These are phyloP conservation scores for Mormoops blainvillei DNA, from an alignment of 2,113 vertebrate species.

Conservation along the genomic window DNA sequence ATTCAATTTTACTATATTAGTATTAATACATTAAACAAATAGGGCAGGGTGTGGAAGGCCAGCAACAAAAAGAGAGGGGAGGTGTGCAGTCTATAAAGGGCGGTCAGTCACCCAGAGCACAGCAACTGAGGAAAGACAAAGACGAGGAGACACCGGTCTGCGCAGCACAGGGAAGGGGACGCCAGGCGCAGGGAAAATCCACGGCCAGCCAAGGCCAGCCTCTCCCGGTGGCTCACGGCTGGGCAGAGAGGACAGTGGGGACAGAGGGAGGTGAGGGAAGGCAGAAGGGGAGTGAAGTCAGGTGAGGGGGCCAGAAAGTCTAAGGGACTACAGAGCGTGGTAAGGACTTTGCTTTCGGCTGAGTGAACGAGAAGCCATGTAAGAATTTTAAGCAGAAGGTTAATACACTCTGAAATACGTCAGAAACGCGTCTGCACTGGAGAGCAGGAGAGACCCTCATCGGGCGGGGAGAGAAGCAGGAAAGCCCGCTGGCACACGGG, in stretches of 20 bases:
- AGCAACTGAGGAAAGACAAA: background rate
- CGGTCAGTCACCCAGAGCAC: background rate
- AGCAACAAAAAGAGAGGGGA: background rate
- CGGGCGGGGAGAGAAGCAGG: rapidly evolving
- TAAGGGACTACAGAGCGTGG: too few species aligned
- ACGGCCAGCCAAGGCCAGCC: too few species aligned
- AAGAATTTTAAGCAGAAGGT: background rate
- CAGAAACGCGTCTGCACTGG: background rate
- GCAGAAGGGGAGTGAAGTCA: background rate
- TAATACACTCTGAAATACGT: background rate
- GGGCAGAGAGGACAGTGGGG: background rate
- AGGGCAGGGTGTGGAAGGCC: background rate
- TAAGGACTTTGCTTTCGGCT: background rate
- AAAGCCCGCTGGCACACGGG: background rate
- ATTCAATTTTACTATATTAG: background rate
- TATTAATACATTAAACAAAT: background rate
- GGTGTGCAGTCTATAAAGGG: background rate
- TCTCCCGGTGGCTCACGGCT: background rate
- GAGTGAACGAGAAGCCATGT: background rate
- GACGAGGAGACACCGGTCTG: too few species aligned
- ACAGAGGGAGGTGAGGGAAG: background rate
- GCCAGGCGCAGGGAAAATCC: too few species aligned
- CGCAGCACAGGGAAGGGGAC: too few species aligned
- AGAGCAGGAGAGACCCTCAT: background rate
- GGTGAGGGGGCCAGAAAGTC: background rate